phyloP scores from a whole-genome alignment of 1,140 invertebrate species.

The Myzus persicae region DNA sequence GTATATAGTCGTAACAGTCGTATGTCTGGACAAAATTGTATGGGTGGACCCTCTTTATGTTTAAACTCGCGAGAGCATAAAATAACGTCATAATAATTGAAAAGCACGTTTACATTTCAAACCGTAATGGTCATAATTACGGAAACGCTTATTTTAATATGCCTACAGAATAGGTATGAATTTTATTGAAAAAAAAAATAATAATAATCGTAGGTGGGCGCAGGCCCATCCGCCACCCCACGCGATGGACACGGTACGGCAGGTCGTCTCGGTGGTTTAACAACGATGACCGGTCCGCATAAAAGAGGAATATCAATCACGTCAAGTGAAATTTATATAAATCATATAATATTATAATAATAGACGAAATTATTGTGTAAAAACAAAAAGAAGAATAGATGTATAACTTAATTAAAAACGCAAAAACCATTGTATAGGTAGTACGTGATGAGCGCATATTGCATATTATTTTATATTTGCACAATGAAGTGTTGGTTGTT shows the following conservation, averaged over 20 bases:
- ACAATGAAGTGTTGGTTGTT: neutral
- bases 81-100: neutral
- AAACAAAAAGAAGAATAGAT: neutral
- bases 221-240: neutral
- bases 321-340: neutral
- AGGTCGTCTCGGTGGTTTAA: neutral
- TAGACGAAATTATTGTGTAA: neutral
- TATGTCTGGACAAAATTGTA: neutral
- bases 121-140: neutral
- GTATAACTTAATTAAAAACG: too few species aligned
- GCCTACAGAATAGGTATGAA: neutral
- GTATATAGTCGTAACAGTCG: neutral
- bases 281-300: neutral
- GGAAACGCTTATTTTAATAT: neutral
- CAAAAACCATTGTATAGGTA: too few species aligned
- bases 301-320: neutral
- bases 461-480: neutral
- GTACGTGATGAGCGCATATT: too few species aligned
- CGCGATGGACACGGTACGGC: neutral
- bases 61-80: neutral
- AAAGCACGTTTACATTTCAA: neutral
- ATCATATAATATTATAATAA: neutral
- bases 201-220: neutral
- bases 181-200: neutral
- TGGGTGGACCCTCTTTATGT: neutral